Percentiles rank a stretch among this genome's conserved stretches.
Conservation (phyloP, 1,140 invertebrate species). For the Gonioctena quinquepunctata region DNA sequence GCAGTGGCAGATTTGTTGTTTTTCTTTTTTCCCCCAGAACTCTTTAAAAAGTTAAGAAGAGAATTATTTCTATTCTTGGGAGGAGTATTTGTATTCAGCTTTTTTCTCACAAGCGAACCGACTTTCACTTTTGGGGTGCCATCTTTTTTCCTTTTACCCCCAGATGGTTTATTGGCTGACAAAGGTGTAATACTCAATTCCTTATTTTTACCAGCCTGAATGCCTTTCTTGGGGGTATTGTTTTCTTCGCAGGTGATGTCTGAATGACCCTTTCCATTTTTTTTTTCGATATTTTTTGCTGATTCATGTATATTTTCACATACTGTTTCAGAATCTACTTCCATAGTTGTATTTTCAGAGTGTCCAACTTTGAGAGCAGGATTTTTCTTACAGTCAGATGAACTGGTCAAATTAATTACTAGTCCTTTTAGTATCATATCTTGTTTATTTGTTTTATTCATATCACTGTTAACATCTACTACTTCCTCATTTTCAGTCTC, state of each 20-base stretch:
- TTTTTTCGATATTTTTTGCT: neutral
- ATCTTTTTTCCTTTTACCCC: neutral
- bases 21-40: slow-evolving; percentile 11
- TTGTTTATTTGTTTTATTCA: no score
- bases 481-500: neutral
- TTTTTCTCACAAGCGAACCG: slow-evolving; percentile 8
- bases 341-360: no score
- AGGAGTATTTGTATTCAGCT: neutral
- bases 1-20: neutral
- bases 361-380: no score
- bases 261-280: neutral
- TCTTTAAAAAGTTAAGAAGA: slow-evolving; percentile 32
- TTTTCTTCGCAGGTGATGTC: neutral
- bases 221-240: neutral
- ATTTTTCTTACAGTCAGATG: no score
- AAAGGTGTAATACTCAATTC: neutral
- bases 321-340: no score
- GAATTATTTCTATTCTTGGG: slow-evolving; percentile 27
- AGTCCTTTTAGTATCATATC: neutral
- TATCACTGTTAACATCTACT: neutral
- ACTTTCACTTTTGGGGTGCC: slow-evolving; percentile 8
- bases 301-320: no score
- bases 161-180: neutral
- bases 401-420: no score
- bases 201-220: neutral